phyloP scores from a whole-genome alignment of 2,797 vertebrate species.

The Chaetodon trifasciatus region DNA sequence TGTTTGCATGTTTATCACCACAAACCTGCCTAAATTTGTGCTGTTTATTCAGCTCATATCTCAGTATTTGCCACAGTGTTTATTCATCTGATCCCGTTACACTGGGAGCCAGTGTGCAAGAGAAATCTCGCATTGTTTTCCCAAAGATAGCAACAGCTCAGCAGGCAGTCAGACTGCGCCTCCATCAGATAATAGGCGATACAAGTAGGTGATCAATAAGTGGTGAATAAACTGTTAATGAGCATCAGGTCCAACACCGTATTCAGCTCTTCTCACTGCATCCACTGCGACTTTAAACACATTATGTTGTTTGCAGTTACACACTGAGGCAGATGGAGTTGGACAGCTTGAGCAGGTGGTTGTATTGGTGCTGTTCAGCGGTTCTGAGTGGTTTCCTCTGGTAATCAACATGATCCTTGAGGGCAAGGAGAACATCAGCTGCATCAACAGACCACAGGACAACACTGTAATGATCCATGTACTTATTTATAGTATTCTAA shows the following conservation, averaged over 20 bases:
- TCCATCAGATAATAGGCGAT: slow-evolving; percentile 24
- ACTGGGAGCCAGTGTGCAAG: slow-evolving; percentile 18
- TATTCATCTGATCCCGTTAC: slow-evolving; percentile 49
- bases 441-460: slow-evolving; percentile 3
- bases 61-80: slow-evolving; percentile 49
- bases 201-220: slow-evolving; percentile 49
- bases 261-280: no score
- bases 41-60: slow-evolving; percentile 60
- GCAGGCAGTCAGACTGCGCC: slow-evolving; percentile 36
- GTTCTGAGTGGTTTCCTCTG: slow-evolving; percentile 39
- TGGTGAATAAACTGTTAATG: slow-evolving; percentile 44
- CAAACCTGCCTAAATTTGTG: slow-evolving; percentile 46
- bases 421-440: slow-evolving; percentile 12
- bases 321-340: slow-evolving; percentile 45
- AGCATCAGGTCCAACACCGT: slow-evolving; percentile 10
- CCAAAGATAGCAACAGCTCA: slow-evolving; percentile 30
- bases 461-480: slow-evolving; percentile 19
- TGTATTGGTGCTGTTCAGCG: slow-evolving; percentile 18
- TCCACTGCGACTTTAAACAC: slow-evolving; percentile 9
- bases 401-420: slow-evolving; percentile 29
- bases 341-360: slow-evolving; percentile 42
- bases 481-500: slow-evolving; percentile 30
- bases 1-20: slow-evolving; percentile 70
- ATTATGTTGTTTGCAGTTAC: slow-evolving; percentile 18
- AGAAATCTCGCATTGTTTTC: not conserved